These are phyloP conservation scores for Hemiprocne comata DNA, from an alignment of 2,113 vertebrate genomes.

Conservation along the genomic window DNA sequence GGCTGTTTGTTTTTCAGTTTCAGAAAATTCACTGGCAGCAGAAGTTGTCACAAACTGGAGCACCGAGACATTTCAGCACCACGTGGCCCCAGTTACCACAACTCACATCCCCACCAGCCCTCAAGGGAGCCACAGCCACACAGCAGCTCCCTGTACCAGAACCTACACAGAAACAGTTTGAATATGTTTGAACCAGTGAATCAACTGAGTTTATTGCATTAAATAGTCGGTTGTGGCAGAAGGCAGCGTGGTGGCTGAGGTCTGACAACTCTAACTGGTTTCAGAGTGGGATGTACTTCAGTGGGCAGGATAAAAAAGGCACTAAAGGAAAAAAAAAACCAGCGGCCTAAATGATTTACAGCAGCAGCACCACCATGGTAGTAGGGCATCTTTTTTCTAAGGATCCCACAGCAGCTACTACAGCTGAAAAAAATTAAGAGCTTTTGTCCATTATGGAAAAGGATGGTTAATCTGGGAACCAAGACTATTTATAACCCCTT, in stretches of 20 bases:
- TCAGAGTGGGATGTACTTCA: background rate
- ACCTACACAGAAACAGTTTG: accelerated
- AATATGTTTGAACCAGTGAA: background rate
- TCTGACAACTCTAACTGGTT: background rate
- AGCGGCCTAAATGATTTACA: background rate
- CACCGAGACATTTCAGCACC: background rate
- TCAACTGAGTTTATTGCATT: background rate
- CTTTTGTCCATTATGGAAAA: background rate
- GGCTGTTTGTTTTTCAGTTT: background rate
- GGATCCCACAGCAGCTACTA: background rate
- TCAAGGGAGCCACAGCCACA: background rate
- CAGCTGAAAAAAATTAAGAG: background rate
- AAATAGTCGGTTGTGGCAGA: background rate
- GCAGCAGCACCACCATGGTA: background rate
- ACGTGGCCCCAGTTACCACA: background rate
- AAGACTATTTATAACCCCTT: background rate
- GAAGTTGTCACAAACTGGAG: background rate
- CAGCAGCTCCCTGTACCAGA: background rate
- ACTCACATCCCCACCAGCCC: background rate
- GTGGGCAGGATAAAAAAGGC: background rate
- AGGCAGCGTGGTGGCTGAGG: background rate
- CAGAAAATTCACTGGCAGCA: background rate
- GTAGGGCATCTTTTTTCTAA: background rate
- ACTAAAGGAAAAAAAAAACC: background rate
- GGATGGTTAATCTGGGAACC: background rate